Evolutionary conservation across 2,113 vertebrate genomes (phyloP).

Genomic region (Cyrtonyx montezumae): DNA sequence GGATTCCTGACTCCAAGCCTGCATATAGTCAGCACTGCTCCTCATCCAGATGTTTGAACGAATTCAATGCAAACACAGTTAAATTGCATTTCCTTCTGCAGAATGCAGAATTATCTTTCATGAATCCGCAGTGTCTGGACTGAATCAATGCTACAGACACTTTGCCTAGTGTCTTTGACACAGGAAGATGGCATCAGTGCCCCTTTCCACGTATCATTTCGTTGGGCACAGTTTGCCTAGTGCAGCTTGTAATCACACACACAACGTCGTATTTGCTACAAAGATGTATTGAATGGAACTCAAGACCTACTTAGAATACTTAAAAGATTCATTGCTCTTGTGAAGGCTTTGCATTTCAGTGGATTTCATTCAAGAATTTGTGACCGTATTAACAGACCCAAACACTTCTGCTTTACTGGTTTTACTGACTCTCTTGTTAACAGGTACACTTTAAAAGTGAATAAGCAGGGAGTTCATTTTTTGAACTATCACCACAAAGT

Average conservation of each 20-base stretch:
- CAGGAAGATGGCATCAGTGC: background rate
- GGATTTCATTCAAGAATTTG: background rate
- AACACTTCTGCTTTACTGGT: slow-evolving; percentile 7
- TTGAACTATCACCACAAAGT: background rate
- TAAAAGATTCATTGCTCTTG: background rate
- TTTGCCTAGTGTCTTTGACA: too few species aligned
- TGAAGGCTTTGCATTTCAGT: background rate
- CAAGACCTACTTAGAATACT: slow-evolving; percentile 28
- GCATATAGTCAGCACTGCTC: background rate
- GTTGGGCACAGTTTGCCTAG: background rate
- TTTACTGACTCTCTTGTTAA: slow-evolving; percentile 29
- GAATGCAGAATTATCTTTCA: slow-evolving; percentile 10
- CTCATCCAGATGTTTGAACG: background rate
- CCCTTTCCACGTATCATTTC: background rate
- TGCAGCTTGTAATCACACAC: background rate
- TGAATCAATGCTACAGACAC: background rate
- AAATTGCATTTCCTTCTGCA: slow-evolving; percentile 19
- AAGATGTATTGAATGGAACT: slow-evolving; percentile 30
- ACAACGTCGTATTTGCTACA: slow-evolving; percentile 6
- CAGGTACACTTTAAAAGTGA: background rate
- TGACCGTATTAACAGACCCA: slow-evolving; percentile 21
- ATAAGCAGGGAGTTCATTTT: background rate
- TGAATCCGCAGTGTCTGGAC: background rate
- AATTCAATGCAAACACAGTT: background rate
- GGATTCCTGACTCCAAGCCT: background rate